Conservation (phyloP, 2,888 invertebrate species). For the Poecilobothrus nobilitatus region DNA sequence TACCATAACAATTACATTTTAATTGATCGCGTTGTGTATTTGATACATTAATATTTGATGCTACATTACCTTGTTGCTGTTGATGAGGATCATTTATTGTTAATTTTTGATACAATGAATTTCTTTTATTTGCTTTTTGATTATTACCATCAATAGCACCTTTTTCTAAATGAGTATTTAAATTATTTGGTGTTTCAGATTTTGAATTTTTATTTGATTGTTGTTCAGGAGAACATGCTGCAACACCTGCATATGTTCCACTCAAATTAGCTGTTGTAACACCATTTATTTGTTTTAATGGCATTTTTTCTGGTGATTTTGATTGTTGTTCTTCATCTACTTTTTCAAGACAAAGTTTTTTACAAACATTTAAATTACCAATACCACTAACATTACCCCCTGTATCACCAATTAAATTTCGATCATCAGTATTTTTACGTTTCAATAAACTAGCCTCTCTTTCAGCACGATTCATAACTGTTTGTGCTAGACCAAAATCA, state of each 20-base stretch:
- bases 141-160: neutral
- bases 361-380: conserved; percentile 4
- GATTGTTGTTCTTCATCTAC: neutral
- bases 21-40: conserved; percentile 24
- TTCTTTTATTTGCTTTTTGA: conserved; percentile 9
- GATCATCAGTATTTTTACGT: conserved; percentile 27
- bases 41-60: conserved; percentile 31
- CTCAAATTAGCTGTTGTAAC: neutral
- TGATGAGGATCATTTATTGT: conserved; percentile 13
- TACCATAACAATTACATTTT: conserved; percentile 60
- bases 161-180: neutral
- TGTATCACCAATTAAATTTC: conserved; percentile 12
- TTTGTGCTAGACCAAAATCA: conserved; percentile 84
- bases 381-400: conserved; percentile 19
- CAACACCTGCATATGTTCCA: neutral
- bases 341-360: neutral
- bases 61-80: conserved; percentile 27
- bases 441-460: conserved; percentile 8
- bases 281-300: conserved; percentile 33
- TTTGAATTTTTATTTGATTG: conserved; percentile 10
- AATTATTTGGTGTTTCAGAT: conserved; percentile 17
- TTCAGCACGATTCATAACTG: conserved; percentile 28
- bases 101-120: neutral
- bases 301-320: conserved; percentile 34
- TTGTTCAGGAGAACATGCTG: neutral